phyloP scores from a whole-genome alignment of 2,797 vertebrate species.

The Stomatorhinus walkeri region DNA sequence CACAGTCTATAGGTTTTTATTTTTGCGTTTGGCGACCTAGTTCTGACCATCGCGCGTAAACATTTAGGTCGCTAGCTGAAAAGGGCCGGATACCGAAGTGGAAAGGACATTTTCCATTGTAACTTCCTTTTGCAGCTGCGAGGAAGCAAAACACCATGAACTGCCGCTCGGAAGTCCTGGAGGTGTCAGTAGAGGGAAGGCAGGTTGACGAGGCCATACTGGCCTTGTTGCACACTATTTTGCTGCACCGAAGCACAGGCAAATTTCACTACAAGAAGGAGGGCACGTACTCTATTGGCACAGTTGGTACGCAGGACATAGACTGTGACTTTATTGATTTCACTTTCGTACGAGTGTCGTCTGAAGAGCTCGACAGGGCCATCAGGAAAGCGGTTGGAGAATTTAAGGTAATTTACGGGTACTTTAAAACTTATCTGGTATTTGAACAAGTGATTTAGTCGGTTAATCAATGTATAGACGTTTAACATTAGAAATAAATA shows the following conservation, averaged over 20 bases:
- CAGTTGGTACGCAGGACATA: constrained; percentile 85
- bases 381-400: constrained; percentile 83
- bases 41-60: background rate
- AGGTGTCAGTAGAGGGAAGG: constrained; percentile 87
- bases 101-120: background rate
- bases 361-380: constrained; percentile 87
- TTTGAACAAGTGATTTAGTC: background rate
- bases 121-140: constrained; percentile 16
- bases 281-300: constrained; percentile 95
- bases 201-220: constrained; percentile 94
- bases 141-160: constrained; percentile 66
- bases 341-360: constrained; percentile 83
- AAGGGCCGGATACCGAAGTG: constrained; percentile 9
- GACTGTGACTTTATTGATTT: constrained; percentile 98
- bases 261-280: constrained; percentile 99
- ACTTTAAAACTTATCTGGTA: background rate
- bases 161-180: constrained; percentile 89
- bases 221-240: constrained; percentile 81
- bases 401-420: constrained; percentile 71
- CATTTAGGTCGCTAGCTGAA: background rate
- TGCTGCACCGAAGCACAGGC: constrained; percentile 91
- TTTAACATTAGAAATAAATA: background rate
- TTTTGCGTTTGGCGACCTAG: background rate
- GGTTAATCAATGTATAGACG: background rate
- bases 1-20: background rate